Conservation (phyloP, 2,113 vertebrate genomes). For the Chitala chitala region DNA sequence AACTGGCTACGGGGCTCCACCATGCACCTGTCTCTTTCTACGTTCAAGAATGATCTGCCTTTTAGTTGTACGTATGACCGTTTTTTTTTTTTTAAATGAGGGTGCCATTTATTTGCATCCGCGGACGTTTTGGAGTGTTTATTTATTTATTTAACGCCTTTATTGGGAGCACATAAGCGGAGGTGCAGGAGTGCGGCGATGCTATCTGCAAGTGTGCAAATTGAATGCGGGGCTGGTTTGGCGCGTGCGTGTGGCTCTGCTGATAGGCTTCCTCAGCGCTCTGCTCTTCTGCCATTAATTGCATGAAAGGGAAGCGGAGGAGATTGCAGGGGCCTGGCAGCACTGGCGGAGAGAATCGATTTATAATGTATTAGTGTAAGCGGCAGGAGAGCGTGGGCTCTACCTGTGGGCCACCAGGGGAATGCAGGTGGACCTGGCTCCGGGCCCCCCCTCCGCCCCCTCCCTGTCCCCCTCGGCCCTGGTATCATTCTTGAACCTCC, state of each 20-base stretch:
- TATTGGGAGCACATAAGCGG: conserved; percentile 46
- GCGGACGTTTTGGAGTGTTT: conserved; percentile 53
- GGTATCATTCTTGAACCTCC: conserved; percentile 50
- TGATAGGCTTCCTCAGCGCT: conserved; percentile 64
- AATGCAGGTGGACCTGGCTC: conserved; percentile 60
- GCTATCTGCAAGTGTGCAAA: conserved; percentile 61
- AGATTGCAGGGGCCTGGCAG: conserved; percentile 62
- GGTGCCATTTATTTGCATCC: conserved; percentile 52
- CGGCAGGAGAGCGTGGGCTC: conserved; percentile 56
- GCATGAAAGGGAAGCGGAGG: conserved; percentile 66
- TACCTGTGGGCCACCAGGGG: conserved; percentile 44
- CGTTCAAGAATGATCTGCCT: neutral
- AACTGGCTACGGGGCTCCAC: neutral
- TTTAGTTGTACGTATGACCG: conserved; percentile 35
- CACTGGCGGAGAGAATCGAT: conserved; percentile 66
- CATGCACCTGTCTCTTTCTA: neutral
- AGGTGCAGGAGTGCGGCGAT: conserved; percentile 58
- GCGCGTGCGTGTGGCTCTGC: conserved; percentile 53
- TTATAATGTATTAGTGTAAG: conserved; percentile 69
- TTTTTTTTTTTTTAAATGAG: conserved; percentile 53
- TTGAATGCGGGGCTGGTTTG: conserved; percentile 60
- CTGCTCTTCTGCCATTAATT: conserved; percentile 66
- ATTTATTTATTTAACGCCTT: conserved; percentile 32
- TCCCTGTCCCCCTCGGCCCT: conserved; percentile 40
- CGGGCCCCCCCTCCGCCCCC: conserved; percentile 45